A percentile compares a stretch with the other conserved stretches of the same genome.
Evolutionary conservation across 2,888 invertebrate genomes (phyloP).

Genomic region (Dioctria rufipes): DNA sequence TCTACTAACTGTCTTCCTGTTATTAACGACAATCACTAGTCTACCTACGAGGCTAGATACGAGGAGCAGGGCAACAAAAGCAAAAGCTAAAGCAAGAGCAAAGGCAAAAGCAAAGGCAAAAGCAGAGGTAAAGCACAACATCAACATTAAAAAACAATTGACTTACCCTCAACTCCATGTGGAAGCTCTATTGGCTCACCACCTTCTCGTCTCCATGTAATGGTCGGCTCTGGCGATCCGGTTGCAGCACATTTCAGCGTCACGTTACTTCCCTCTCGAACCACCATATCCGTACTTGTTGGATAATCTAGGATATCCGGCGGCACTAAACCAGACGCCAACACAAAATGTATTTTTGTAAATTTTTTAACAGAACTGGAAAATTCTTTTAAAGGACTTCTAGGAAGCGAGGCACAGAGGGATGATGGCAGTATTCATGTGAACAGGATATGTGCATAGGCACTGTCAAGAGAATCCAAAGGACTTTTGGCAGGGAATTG

Average conservation of each 20-base stretch:
- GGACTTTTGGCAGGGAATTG: conserved; percentile 27
- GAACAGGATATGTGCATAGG: conserved; percentile 47
- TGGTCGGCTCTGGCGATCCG: conserved; percentile 88
- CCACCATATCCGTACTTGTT: conserved; percentile 89
- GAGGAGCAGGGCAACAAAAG: too few relatives aligned
- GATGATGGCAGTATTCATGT: not conserved
- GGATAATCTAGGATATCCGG: conserved; percentile 90
- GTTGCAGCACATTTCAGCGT: conserved; percentile 90
- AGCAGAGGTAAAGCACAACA: conserved; percentile 43
- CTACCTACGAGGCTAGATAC: too few relatives aligned
- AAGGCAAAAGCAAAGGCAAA: not conserved
- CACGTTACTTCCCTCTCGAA: conserved; percentile 89
- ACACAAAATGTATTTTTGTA: conserved; percentile 58
- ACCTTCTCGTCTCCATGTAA: conserved; percentile 90
- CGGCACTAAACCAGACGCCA: conserved; percentile 76
- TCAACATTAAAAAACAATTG: conserved; percentile 51
- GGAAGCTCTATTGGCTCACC: conserved; percentile 81
- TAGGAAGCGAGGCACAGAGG: not conserved
- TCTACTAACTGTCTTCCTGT: conserved; percentile 50
- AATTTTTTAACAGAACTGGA: conserved; percentile 57
- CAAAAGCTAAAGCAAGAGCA: not conserved
- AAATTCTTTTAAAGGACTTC: conserved; percentile 49
- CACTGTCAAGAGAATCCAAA: conserved; percentile 22
- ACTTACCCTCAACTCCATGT: conserved; percentile 80
- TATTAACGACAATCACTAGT: conserved; percentile 50